Evolutionary conservation across 2,113 vertebrate genomes (phyloP), one percentile per base, ranked within the genome.

Genomic region (Gymnocephalus cernua): DNA sequence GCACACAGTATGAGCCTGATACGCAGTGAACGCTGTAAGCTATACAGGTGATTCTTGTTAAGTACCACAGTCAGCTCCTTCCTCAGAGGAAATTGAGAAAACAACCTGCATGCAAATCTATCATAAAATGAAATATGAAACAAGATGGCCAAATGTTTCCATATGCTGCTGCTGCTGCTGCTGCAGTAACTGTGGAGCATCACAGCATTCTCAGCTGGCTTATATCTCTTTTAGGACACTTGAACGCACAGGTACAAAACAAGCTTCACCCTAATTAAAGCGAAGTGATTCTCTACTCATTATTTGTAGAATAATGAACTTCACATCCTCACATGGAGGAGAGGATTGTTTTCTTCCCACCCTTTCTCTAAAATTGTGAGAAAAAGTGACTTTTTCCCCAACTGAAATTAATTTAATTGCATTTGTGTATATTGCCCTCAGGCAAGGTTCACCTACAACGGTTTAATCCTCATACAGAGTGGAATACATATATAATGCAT

Each of bases 401-500:
- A 65, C n/a, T 69, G 50, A 90, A 93, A 91, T 93, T 25, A 76
- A 79, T 84, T 89, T 92, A 88, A 93, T 88, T 93, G 88, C 72
- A 85, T 89, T 89, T 90, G 87, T 89, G 86, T 89, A 88, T 87
- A 89, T 87, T 71, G 45, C 75, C 91, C 79, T 77, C 6, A 45
- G 88, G 93, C 89, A 78, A 91, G 72, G 83, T 88, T 87, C 82
- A 64, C 66, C 58, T 47, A 64, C 82, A 80, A 85, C 16, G 27
- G 81, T 77, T 92, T 86, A 87, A 92, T 91, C 87, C 81, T 80
- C 47, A 50, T 27, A 80, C 77, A 48, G 77, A 82, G 76, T 57
- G 29, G 58, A 89, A 70, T 77, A 89, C 89, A 91, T 91, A 77
- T 84, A 92, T 85, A 94, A 93, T 90, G 85, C 90, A 91, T 89